Evolutionary conservation across 2,888 invertebrate species (phyloP).

Genomic region (Lumbricus terrestris): DNA sequence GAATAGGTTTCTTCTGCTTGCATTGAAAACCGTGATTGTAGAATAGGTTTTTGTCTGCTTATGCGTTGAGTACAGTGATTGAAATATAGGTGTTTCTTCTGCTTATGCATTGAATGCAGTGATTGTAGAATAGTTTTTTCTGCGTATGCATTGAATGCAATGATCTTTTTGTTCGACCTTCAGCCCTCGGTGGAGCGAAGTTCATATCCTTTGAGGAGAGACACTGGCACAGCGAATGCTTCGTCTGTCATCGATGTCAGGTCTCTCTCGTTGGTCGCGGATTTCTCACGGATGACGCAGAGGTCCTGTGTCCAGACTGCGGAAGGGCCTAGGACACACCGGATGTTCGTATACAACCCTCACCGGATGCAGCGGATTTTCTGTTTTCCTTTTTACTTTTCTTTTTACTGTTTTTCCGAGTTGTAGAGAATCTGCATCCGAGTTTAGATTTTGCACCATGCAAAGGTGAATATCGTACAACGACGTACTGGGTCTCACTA

Average conservation of each 20-base stretch:
- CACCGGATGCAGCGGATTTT: background rate
- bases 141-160: background rate
- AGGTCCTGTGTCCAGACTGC: conserved; percentile 98
- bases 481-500: too few relatives aligned
- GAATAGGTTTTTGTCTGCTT: background rate
- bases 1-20: background rate
- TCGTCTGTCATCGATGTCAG: conserved; percentile 94
- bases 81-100: background rate
- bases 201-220: conserved; percentile 99
- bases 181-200: conserved; percentile 94
- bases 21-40: too few relatives aligned
- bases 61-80: too few relatives aligned
- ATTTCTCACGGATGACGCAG: conserved; percentile 95
- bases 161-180: background rate
- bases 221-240: conserved; percentile 98
- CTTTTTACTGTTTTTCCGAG: background rate
- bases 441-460: background rate
- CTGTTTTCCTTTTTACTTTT: background rate
- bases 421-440: conserved; percentile 3
- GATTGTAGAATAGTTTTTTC: background rate
- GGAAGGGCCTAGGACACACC: conserved; percentile 59
- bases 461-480: background rate
- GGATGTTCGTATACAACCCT: background rate
- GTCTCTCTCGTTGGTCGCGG: conserved; percentile 94
- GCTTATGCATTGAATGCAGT: background rate